Base-by-base conservation (phyloP, 1,140 invertebrate species). In the Drosophila simulans region DNA sequence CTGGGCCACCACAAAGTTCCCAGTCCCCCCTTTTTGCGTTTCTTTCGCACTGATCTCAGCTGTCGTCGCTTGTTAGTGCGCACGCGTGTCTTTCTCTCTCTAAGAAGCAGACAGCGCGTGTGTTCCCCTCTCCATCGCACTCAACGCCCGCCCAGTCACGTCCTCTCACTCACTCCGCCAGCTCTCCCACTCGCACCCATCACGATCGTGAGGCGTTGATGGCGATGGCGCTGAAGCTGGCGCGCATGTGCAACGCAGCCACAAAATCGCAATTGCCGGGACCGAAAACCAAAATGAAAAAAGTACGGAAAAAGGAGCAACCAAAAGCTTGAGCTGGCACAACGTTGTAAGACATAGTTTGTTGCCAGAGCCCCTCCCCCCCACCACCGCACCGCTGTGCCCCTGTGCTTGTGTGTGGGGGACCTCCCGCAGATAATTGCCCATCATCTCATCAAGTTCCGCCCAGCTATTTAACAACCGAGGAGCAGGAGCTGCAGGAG, bases 211-310 rank as follows among this genome's bases (percentile, higher is more conserved):
- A 93, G 93, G 93, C 92, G 84, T 93, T 93, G 93, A 92, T 92
- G 93, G 92, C 92, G 92, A 91, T 92, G 91, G 91, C 90, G 92
- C 91, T 91, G 91, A 88, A 90, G 89, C 78, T 82, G 91, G 92
- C 91, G 88, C 91, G 91, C 89, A 81, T 92, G 91, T 73, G 70
- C 90, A 82, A 79, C 77, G 60, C 72, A 78, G 62, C 62, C 57
- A 76, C 79, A 86, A 84, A 83, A 84, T 84, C 73, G 68, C 84
- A 83, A 83, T 83, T 70, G 78, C 65, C 60, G 46, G 27, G 15
- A 15, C 54, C 27, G 11, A 57, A 69, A 66, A 66, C 11, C 27
- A 22, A 22, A 51, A 39, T 39, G 37, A 39, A 39, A 22, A n/a
- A 13, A 37, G n/a, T 34, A 11, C 10, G 4, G 31, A 37, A 17